phyloP scores from a whole-genome alignment of 2,113 vertebrate genomes.

The Centropus bengalensis region DNA sequence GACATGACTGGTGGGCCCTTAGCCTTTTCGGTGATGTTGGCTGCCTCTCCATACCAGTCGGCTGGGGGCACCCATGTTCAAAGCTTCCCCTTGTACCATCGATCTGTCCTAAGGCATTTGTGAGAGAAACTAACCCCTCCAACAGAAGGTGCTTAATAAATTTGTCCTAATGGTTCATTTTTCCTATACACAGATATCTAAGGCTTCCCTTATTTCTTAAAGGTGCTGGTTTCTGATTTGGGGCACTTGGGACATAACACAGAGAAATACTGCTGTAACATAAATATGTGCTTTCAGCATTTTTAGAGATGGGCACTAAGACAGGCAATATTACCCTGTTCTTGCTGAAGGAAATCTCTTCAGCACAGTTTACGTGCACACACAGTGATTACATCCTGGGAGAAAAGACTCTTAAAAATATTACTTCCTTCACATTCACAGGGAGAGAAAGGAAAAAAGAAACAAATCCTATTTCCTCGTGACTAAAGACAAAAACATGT shows the following conservation, averaged over 20 bases:
- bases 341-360: neutral
- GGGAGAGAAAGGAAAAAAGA: neutral
- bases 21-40: neutral
- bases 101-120: neutral
- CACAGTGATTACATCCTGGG: neutral
- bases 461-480: neutral
- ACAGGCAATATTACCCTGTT: neutral
- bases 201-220: neutral
- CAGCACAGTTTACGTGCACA: accelerated
- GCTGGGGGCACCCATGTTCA: accelerated
- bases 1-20: neutral
- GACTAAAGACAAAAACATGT: neutral
- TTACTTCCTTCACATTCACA: neutral
- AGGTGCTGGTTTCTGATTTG: neutral
- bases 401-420: neutral
- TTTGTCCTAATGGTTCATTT: neutral
- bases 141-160: neutral
- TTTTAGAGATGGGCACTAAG: neutral
- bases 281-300: neutral
- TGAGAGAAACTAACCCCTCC: neutral
- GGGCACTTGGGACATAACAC: neutral
- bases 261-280: neutral
- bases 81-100: accelerated
- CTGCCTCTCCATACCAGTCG: neutral
- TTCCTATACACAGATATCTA: neutral